Evolutionary conservation across 2,797 vertebrate species (phyloP), one percentile per base, ranked within the genome.

Genomic region (Balearica regulorum): DNA sequence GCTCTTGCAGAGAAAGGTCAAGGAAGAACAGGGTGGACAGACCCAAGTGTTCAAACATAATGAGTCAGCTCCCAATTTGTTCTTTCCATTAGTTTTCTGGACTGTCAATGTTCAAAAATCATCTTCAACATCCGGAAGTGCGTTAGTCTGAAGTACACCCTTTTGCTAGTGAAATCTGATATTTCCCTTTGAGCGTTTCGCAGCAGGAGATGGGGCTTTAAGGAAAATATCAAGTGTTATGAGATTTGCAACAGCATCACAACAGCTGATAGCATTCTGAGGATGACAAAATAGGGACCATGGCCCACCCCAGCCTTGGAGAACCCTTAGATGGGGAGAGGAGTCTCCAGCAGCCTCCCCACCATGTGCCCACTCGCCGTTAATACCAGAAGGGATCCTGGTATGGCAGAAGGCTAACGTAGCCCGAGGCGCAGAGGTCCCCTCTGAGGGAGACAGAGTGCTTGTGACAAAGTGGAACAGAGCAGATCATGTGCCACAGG

Each of bases 281-380:
- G 69, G 65, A 15, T 71, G 35, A 61, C 19, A 55, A 31, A 65
- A 57, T 22, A 43, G 46, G 22, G 61, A 86, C 14, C 1, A 0
- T 12, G 0, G 0, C 44, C 60, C 41, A 66, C 6, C 6, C 22
- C 28, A 78, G 16, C 61, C 53, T 48, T 58, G 44, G 43, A 64
- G 19, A 41, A 16, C 16, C 14, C 21, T 83, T 39, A 51, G 35
- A 9, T 58, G 43, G 35, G 41, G 26, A 31, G 43, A 62, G 51
- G n/a, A 9, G 31, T 19, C 5, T 48, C 13, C 25, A 62, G 48
- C 31, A 10, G 25, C 25, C 5, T 48, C 13, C 24, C 29, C 13
- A 3, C 9, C 0, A 0, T 33, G 20, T 26, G 41, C n/a, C n/a
- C 25, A 53, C 18, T 19, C 12, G 19, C 18, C 13, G 20, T 46